Base-by-base conservation (phyloP, 2,113 vertebrate genomes). In the Mesoclemmys tuberculata region DNA sequence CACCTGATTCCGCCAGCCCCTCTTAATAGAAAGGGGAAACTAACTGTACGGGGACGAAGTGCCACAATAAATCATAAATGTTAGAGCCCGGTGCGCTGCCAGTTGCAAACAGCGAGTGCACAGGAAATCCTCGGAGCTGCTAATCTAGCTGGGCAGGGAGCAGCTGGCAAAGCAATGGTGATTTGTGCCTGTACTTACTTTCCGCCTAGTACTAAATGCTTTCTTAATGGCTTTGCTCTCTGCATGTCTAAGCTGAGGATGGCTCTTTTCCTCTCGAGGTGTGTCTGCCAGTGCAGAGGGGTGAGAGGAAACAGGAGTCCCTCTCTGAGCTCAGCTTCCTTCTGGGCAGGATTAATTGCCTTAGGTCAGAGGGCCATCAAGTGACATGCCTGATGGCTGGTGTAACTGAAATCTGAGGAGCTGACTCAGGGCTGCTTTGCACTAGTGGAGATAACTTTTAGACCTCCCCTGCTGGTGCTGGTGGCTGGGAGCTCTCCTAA, bases 361-460 rank as follows among this genome's bases (percentile, higher is more conserved):
- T 94, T 96, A 96, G 96, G 97, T 93, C 84, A 89, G 93, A 96
- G 97, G 95, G 35, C 55, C 92, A 95, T 98, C 4, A 7, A 96
- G 94, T 98, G 98, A 97, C 61, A 77, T 89, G 93, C 87, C 92
- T 95, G 29, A 2, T 11, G 54, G 95, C 85, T 93, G 82, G 27
- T 89, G 97, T 97, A 96, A 98, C 95, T 97, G 94, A 95, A 97
- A 95, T 90, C 96, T 12, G 93, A 94, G 90, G 91, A 95, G 78
- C 87, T 8, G 0, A 93, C 79, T 10, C 56, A 27, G 56, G 74
- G 89, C 93, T 89, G 94, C 75, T 95, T 90, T 88, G 93, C 84
- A 54, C 71, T 0, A 4, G 93, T 48, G 29, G 88, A 41, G 89
- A 87, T 87, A 19, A 19, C 91, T 81, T 89, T 96, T 91, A 87